A percentile compares a stretch with the other conserved stretches of the same genome.
Conservation (phyloP, 23 tunicate species). For the Botrylloides violaceus region DNA sequence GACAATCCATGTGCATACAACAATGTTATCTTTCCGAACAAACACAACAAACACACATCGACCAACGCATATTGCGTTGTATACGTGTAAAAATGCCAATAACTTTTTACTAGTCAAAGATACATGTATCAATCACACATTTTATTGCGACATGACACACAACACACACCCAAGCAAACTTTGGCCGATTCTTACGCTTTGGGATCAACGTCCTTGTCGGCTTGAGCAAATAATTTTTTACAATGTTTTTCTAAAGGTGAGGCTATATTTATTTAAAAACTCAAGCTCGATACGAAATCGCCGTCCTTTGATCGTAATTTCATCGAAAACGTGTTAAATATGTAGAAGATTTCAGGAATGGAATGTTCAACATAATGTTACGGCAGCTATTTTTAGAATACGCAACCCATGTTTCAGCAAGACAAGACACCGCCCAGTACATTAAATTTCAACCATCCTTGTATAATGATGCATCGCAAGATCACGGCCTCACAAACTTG, state of each 20-base stretch:
- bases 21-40: neutral
- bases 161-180: too few relatives aligned
- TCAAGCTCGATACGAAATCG: neutral
- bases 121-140: neutral
- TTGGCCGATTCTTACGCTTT: too few relatives aligned
- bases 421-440: too few relatives aligned
- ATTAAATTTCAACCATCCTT: too few relatives aligned
- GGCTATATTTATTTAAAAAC: neutral
- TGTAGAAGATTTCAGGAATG: neutral
- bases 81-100: neutral
- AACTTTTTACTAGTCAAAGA: neutral
- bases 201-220: neutral
- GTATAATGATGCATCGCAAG: too few relatives aligned
- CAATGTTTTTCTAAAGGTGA: neutral
- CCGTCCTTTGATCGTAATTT: neutral
- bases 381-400: neutral
- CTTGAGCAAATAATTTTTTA: neutral
- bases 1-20: neutral
- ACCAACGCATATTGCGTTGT: neutral
- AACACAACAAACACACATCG: neutral
- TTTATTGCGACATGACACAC: too few relatives aligned
- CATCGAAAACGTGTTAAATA: neutral
- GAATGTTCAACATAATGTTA: neutral
- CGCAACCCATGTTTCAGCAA: slow-evolving; percentile 2
- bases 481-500: too few relatives aligned